These are phyloP conservation scores for Acleris literana DNA, from an alignment of 2,888 invertebrate species.

Conservation along the genomic window DNA sequence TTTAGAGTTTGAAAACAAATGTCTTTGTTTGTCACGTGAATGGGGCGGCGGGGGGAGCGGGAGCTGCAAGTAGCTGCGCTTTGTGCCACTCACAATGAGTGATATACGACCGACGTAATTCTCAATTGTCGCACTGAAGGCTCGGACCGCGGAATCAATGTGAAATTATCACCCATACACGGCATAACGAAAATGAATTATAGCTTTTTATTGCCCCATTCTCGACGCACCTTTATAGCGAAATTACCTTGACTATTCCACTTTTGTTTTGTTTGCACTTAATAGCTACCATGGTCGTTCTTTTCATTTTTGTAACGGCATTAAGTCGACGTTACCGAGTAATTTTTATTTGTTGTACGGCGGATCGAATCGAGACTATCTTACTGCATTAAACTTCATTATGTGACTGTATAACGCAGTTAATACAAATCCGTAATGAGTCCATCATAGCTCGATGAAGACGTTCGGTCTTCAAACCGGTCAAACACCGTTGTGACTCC, in stretches of 20 bases:
- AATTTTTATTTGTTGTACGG: conserved; percentile 40
- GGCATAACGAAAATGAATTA: conserved; percentile 83
- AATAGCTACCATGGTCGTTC: conserved; percentile 47
- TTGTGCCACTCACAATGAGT: conserved; percentile 81
- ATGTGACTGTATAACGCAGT: conserved; percentile 65
- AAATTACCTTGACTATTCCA: conserved; percentile 55
- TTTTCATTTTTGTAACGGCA: conserved; percentile 49
- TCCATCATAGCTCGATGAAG: conserved; percentile 65
- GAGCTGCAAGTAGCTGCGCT: conserved; percentile 62
- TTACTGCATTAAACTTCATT: conserved; percentile 55
- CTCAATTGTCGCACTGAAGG: conserved; percentile 74
- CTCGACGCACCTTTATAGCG: conserved; percentile 57
- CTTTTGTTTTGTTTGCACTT: conserved; percentile 48
- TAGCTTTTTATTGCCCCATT: conserved; percentile 71
- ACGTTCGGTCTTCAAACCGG: conserved; percentile 64
- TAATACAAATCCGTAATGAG: conserved; percentile 66
- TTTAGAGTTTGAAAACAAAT: conserved; percentile 77
- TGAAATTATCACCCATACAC: conserved; percentile 80
- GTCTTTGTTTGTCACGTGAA: conserved; percentile 75
- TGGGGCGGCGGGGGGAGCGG: conserved; percentile 65
- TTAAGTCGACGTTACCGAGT: conserved; percentile 30
- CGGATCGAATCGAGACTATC: conserved; percentile 48
- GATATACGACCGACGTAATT: conserved; percentile 81
- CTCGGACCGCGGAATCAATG: conserved; percentile 68
- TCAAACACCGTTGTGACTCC: conserved; percentile 55